These are phyloP conservation scores for Aelia acuminata DNA, from an alignment of 2,888 invertebrate genomes.

Conservation along the genomic window DNA sequence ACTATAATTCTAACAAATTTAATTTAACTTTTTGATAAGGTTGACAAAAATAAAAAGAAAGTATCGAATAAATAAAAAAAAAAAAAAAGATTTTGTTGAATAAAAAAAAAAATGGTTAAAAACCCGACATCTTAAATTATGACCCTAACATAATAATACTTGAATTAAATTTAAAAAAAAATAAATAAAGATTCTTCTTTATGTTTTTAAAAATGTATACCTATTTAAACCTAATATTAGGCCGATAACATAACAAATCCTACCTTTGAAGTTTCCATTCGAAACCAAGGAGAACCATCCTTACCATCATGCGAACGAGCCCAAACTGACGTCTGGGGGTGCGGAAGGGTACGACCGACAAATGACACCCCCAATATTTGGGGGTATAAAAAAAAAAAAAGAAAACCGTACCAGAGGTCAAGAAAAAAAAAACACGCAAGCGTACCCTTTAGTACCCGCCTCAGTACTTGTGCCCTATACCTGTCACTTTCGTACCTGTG, in stretches of 20 bases:
- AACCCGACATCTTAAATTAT: too few species aligned
- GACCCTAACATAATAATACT: not conserved
- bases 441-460: conserved; percentile 30
- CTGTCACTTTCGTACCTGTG: conserved; percentile 49
- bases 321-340: not conserved
- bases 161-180: not conserved
- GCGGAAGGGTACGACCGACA: conserved; percentile 24
- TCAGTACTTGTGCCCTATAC: not conserved
- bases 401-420: not conserved
- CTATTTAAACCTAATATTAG: not conserved
- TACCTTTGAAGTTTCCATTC: not conserved
- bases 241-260: not conserved
- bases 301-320: not conserved
- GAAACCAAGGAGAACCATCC: not conserved
- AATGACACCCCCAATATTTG: conserved; percentile 36
- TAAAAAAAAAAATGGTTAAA: too few species aligned
- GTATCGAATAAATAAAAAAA: too few species aligned
- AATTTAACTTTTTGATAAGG: too few species aligned
- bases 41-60: too few species aligned
- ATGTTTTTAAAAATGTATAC: not conserved
- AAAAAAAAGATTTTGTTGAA: too few species aligned
- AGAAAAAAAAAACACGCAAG: not conserved
- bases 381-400: conserved; percentile 5
- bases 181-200: not conserved
- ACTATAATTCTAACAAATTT: too few species aligned